Percentiles rank a stretch among this genome's conserved stretches.
Conservation (phyloP, 2,888 invertebrate species). For the Eilema caniola region DNA sequence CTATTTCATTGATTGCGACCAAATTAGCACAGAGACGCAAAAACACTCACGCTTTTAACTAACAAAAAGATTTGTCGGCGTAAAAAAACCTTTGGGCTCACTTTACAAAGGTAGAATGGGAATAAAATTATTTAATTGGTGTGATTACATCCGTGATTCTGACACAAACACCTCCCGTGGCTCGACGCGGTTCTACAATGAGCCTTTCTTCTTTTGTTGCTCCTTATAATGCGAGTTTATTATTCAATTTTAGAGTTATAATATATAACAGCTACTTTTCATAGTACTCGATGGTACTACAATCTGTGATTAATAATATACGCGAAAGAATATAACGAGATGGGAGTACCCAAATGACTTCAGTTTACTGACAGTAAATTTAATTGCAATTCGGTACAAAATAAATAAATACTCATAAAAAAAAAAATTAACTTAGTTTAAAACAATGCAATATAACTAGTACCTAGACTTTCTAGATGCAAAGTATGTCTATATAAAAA, state of each 20-base stretch:
- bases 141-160: constrained; percentile 79
- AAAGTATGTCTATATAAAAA: too few species aligned
- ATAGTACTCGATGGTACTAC: neutral
- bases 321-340: neutral
- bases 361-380: neutral
- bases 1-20: constrained; percentile 44
- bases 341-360: neutral
- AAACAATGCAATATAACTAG: too few species aligned
- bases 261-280: constrained; percentile 27
- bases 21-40: constrained; percentile 41
- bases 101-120: constrained; percentile 73
- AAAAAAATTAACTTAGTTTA: too few species aligned
- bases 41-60: constrained; percentile 34
- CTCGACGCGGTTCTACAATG: constrained; percentile 50
- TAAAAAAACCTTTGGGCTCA: constrained; percentile 55
- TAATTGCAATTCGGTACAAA: neutral
- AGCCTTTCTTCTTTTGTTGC: constrained; percentile 50
- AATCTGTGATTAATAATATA: neutral
- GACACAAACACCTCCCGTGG: constrained; percentile 81
- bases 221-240: constrained; percentile 44
- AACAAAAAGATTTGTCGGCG: constrained; percentile 40
- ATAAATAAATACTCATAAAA: too few species aligned
- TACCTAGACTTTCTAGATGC: too few species aligned
- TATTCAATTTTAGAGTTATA: constrained; percentile 47
- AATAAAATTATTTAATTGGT: constrained; percentile 85